Conservation (phyloP, 2,797 vertebrate genomes). For the Myripristis murdjan region DNA sequence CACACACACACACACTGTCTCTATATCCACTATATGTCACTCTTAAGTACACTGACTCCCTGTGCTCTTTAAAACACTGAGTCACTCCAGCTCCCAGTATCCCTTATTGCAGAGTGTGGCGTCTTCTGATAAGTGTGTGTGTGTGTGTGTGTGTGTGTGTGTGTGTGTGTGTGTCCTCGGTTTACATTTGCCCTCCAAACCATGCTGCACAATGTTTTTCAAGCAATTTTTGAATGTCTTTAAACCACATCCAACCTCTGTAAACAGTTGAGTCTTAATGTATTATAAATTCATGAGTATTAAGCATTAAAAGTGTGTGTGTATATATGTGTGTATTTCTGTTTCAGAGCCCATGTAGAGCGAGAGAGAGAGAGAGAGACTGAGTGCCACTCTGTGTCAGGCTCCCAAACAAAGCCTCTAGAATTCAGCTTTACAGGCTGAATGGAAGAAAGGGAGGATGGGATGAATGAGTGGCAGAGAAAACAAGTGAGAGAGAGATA, state of each 20-base stretch:
- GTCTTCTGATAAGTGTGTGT: background rate
- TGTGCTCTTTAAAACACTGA: no score
- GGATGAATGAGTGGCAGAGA: conserved; percentile 49
- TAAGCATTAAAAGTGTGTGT: background rate
- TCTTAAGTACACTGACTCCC: conserved; percentile 6
- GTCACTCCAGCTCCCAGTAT: no score
- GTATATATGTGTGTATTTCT: background rate
- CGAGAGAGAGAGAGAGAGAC: conserved; percentile 6
- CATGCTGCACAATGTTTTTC: background rate
- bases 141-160: background rate
- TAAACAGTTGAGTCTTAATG: background rate
- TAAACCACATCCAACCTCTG: background rate
- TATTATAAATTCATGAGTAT: conserved; percentile 15
- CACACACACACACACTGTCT: conserved; percentile 8
- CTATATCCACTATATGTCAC: background rate
- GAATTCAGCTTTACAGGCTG: conserved; percentile 49
- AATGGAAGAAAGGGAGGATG: conserved; percentile 56
- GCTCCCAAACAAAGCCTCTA: conserved; percentile 60
- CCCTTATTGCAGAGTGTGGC: no score
- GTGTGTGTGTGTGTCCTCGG: background rate
- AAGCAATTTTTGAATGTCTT: conserved; percentile 1
- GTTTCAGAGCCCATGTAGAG: conserved; percentile 10
- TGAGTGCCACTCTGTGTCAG: conserved; percentile 68
- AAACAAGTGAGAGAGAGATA: conserved; percentile 50
- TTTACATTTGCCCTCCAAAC: no score